These are phyloP conservation scores for Amphiura filiformis DNA, from an alignment of 35 echinoderm and acorn worm genomes.

Conservation along the genomic window DNA sequence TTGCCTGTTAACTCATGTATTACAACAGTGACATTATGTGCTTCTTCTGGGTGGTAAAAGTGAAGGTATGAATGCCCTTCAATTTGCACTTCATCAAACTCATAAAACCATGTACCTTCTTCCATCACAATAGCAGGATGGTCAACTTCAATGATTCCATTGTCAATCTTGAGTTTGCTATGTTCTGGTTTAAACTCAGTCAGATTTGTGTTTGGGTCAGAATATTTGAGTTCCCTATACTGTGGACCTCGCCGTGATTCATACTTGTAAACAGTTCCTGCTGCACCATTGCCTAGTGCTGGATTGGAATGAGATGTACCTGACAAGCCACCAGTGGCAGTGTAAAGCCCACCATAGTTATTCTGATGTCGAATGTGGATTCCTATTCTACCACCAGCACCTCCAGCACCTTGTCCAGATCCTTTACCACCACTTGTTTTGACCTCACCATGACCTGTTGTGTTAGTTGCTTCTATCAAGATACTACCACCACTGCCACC, in stretches of 20 bases:
- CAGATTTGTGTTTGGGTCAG: constrained; percentile 57
- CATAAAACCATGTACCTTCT: constrained; percentile 73
- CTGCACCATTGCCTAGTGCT: constrained; percentile 64
- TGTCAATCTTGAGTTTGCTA: constrained; percentile 73
- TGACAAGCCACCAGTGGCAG: constrained; percentile 44
- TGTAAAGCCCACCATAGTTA: constrained; percentile 73
- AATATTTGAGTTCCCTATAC: constrained; percentile 90
- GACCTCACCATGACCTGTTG: constrained; percentile 86
- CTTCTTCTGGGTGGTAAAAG: constrained; percentile 77
- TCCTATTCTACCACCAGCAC: constrained; percentile 81
- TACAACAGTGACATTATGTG: constrained; percentile 81
- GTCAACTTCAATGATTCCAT: constrained; percentile 67
- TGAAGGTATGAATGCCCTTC: constrained; percentile 82
- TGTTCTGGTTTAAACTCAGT: constrained; percentile 88
- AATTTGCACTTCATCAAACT: constrained; percentile 93
- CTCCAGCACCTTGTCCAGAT: constrained; percentile 42
- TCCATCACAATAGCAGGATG: constrained; percentile 91
- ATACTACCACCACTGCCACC: constrained; percentile 88
- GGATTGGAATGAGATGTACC: constrained; percentile 17
- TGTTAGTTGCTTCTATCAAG: constrained; percentile 77
- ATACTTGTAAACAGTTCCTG: constrained; percentile 90
- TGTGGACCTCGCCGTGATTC: constrained; percentile 85
- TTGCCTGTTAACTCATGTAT: constrained; percentile 87
- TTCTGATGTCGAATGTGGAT: constrained; percentile 85
- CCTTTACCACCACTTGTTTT: constrained; percentile 66